Conservation (phyloP, 1,140 invertebrate species). For the Bradynema listronoti region DNA sequence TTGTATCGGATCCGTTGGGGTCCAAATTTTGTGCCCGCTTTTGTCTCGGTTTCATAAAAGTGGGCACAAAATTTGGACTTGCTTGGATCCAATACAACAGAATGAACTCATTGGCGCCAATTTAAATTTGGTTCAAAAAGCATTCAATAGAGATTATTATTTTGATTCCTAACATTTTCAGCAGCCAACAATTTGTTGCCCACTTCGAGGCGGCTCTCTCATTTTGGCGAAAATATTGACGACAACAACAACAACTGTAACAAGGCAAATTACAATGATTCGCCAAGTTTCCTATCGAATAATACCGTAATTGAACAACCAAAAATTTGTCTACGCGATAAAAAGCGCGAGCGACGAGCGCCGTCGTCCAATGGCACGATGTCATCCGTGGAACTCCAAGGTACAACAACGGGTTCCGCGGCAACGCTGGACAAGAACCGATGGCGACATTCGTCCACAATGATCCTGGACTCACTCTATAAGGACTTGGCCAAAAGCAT, state of each 20-base stretch:
- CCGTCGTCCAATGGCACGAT: no score
- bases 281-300: not conserved
- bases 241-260: not conserved
- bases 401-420: slow-evolving; percentile 3
- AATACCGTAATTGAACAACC: slow-evolving; percentile 9
- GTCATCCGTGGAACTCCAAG: slow-evolving; percentile 2
- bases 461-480: slow-evolving; percentile 47
- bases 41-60: no score
- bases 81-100: no score
- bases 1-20: no score
- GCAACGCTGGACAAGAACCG: slow-evolving; percentile 32
- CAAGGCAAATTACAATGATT: not conserved
- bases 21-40: no score
- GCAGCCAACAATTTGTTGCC: slow-evolving; percentile 26
- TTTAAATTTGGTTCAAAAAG: no score
- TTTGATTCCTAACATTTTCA: not conserved
- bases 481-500: slow-evolving; percentile 48
- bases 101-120: no score
- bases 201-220: no score
- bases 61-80: no score
- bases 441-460: slow-evolving; percentile 53
- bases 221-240: slow-evolving; percentile 10
- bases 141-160: not conserved
- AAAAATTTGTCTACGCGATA: slow-evolving; percentile 47
- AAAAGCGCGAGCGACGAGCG: slow-evolving; percentile 41